A percentile compares a stretch with the other conserved stretches of the same genome.
Conservation (phyloP, 1,140 invertebrate genomes). For the Dinothrombium tinctorium region DNA sequence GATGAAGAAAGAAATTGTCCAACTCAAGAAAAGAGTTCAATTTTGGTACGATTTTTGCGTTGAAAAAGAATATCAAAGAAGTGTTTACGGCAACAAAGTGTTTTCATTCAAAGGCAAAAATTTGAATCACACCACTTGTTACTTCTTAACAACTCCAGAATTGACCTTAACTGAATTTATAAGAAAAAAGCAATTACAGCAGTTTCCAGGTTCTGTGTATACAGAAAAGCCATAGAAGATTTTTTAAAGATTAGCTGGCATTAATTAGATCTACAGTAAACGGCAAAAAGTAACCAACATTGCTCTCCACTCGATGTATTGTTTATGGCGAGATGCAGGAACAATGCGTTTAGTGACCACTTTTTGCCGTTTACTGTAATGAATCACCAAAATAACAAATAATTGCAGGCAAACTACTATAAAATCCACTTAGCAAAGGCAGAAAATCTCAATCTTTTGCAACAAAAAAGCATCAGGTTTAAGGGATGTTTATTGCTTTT, state of each 20-base stretch:
- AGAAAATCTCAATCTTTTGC: too few relatives aligned
- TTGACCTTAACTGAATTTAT: conserved; percentile 4
- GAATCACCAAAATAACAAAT: too few relatives aligned
- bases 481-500: too few relatives aligned
- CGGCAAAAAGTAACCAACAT: too few relatives aligned
- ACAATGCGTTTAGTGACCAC: too few relatives aligned
- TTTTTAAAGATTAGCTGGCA: background rate
- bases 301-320: too few relatives aligned
- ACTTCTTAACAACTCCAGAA: conserved; percentile 6
- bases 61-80: conserved; percentile 6
- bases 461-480: too few relatives aligned
- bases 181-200: conserved; percentile 2
- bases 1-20: conserved; percentile 16
- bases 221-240: background rate
- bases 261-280: too few relatives aligned
- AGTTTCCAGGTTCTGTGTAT: conserved; percentile 6
- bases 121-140: background rate
- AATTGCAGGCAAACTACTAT: too few relatives aligned
- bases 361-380: too few relatives aligned
- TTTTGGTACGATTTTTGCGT: conserved; percentile 15
- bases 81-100: background rate
- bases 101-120: conserved; percentile 1
- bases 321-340: too few relatives aligned
- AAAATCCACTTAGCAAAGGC: too few relatives aligned
- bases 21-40: conserved; percentile 6